Base-by-base conservation (phyloP, 2,797 vertebrate species). In the Schizopygopsis malacanthus region DNA sequence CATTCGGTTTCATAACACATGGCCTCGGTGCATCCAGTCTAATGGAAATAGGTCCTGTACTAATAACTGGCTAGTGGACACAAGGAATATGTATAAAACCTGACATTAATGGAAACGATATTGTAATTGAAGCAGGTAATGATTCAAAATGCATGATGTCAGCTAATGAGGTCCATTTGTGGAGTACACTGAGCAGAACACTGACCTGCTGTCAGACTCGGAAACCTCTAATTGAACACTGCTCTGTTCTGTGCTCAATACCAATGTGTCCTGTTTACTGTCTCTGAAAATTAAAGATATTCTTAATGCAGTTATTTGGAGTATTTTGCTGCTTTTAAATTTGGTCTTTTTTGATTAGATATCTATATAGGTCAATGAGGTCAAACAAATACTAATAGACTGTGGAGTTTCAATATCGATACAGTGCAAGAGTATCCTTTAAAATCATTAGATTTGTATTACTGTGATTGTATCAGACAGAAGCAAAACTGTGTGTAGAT, bases 301-400 rank as follows among this genome's bases (percentile, higher is more conserved):
- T 45, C 9, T 18, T 79, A 65, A 45, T 65, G 25, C 22, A 22
- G 61, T 67, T 80, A 80, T 67, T 67, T 67, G 33, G 43, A 80
- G 78, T 47, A 1, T 25, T 50, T 52, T 25, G 20, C 20, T 11
- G 45, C 45, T 75, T 72, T 72, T n/a, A 43, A 9, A 4, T 59
- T 43, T 15, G 4, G 25, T 50, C 43, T 37, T 37, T 67, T n/a
- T 20, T 12, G 16, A 65, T 65, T 80, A 65, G 11, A 45, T 0
- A 1, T 52, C 33, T 43, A 8, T 59, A 41, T 63, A 63, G 2
- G 12, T 13, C 9, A 79, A 1, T 61, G 56, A 61, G 39, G 61
- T 13, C 43, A 79, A 25, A 16, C 43, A 50, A 28, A 65, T 63
- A 11, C 56, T 65, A 45, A 37, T 56, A n/a, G 16, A 41, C 52